Evolutionary conservation across 1,140 invertebrate species (phyloP).

Genomic region (Metopolophium dirhodum): DNA sequence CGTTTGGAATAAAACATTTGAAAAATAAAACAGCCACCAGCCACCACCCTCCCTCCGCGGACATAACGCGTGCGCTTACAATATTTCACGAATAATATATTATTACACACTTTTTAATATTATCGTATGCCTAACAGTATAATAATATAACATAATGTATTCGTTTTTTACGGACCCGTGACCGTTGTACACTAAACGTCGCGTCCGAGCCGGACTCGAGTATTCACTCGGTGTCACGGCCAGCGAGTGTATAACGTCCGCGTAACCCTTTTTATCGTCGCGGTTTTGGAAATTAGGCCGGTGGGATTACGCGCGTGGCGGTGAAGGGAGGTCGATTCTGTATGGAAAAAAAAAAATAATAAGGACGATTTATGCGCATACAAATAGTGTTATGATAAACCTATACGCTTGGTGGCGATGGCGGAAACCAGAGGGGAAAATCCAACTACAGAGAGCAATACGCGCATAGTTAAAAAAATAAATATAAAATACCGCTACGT

Average conservation of each 20-base stretch:
- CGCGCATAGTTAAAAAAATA: background rate
- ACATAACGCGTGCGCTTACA: background rate
- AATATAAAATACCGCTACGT: background rate
- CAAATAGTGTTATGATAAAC: conserved; percentile 7
- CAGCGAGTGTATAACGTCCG: conserved; percentile 6
- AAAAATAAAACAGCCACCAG: background rate
- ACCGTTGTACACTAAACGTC: background rate
- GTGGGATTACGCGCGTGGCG: background rate
- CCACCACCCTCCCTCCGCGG: too few species aligned
- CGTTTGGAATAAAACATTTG: background rate
- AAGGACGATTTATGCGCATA: background rate
- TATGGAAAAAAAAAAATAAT: background rate
- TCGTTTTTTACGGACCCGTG: background rate
- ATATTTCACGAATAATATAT: background rate
- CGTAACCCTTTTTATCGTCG: background rate
- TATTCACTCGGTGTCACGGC: conserved; percentile 11
- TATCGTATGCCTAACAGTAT: background rate
- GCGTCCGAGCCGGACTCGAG: background rate
- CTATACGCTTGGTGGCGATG: background rate
- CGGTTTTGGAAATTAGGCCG: background rate
- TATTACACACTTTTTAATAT: background rate
- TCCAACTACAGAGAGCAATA: background rate
- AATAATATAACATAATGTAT: background rate
- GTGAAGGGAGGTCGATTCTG: background rate
- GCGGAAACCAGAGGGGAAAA: background rate